phyloP scores from a whole-genome alignment of 2,113 vertebrate species.

The Erythrolamprus reginae region DNA sequence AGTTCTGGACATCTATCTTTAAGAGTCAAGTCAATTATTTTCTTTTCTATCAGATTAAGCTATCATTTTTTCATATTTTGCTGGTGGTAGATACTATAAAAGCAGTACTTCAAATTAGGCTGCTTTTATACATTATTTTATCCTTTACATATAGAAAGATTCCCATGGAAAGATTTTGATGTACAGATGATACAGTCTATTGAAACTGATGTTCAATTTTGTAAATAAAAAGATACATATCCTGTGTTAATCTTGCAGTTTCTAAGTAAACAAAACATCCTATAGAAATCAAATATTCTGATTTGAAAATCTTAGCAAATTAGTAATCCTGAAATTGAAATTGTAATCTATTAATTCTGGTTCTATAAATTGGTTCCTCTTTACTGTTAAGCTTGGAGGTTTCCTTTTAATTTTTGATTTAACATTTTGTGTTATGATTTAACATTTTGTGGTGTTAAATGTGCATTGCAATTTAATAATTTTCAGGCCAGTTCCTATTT shows the following conservation, averaged over 20 bases:
- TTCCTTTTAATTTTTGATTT: neutral
- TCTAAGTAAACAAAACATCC: neutral
- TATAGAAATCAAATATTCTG: neutral
- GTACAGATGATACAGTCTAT: neutral
- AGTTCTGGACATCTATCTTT: neutral
- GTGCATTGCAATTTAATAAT: neutral
- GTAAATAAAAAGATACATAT: constrained; percentile 37
- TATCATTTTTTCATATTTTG: neutral
- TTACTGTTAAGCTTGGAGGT: neutral
- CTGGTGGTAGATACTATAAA: neutral
- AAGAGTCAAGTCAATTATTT: neutral
- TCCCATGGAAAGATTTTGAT: constrained; percentile 9
- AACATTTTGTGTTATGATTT: neutral
- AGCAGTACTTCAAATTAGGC: neutral
- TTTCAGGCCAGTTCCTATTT: neutral
- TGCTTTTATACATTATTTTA: neutral
- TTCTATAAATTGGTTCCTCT: neutral
- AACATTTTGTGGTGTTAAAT: neutral
- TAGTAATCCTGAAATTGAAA: neutral
- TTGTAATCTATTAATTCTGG: neutral
- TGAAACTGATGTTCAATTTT: neutral
- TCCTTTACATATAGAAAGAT: neutral
- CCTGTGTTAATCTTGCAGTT: constrained; percentile 24
- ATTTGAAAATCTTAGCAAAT: neutral
- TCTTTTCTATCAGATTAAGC: neutral